Evolutionary conservation across 2,888 invertebrate genomes (phyloP).

Genomic region (Mongoloraphidia duomilia): DNA sequence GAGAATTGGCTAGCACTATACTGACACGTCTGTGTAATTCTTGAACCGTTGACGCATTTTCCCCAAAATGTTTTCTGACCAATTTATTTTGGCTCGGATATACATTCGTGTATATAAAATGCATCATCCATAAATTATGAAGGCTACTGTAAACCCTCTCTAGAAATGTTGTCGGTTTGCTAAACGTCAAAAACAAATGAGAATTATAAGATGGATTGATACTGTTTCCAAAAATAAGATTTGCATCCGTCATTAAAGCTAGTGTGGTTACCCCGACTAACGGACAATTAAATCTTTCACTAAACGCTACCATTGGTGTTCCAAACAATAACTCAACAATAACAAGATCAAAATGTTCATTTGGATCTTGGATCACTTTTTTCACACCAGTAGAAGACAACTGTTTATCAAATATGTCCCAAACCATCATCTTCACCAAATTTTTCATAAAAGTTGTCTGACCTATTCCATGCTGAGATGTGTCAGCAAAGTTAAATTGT

Average conservation of each 20-base stretch:
- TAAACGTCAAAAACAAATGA: conserved; percentile 2
- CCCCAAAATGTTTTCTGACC: too few species aligned
- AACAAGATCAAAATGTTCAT: conserved; percentile 20
- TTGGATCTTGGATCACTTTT: conserved; percentile 2
- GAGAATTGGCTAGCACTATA: too few species aligned
- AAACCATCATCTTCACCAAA: too few species aligned
- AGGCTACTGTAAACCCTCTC: not conserved
- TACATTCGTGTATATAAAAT: conserved; percentile 3
- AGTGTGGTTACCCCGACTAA: conserved; percentile 15
- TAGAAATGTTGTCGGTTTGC: not conserved
- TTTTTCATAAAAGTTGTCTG: too few species aligned
- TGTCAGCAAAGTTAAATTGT: too few species aligned
- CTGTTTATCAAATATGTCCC: conserved; percentile 4
- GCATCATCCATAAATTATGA: conserved; percentile 4
- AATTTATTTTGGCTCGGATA: conserved; percentile 2
- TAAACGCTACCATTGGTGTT: conserved; percentile 10
- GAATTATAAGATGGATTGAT: conserved; percentile 12
- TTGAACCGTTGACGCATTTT: too few species aligned
- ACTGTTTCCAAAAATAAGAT: conserved; percentile 13
- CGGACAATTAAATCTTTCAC: conserved; percentile 19
- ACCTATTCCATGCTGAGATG: too few species aligned
- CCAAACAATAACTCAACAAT: conserved; percentile 16
- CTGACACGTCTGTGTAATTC: too few species aligned
- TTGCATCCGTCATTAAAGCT: conserved; percentile 2
- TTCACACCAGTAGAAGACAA: conserved; percentile 8